Base-by-base conservation (phyloP, 2,888 invertebrate genomes). In the Stramonita haemastoma region DNA sequence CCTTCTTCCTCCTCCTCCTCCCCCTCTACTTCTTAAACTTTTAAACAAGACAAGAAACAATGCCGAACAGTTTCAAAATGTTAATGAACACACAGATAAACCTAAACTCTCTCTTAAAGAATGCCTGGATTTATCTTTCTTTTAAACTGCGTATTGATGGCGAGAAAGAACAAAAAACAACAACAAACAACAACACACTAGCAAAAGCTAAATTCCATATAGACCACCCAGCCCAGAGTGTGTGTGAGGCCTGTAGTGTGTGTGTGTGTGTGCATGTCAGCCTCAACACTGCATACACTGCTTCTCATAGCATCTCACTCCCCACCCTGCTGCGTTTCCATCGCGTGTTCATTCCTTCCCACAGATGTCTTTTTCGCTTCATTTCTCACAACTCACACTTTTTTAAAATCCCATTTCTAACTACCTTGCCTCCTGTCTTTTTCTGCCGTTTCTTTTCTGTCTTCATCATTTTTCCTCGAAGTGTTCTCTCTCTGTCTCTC, bases 201-300 rank as follows among this genome's bases (percentile, higher is more conserved):
- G 46, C 13, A 66, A 17, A 66, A 66, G 66, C 13, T 22, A 13
- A 1, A 57, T 84, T 29, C 57, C 56, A n/a, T 56, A n/a, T 57
- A 77, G 57, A 79, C 87, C 79, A 34, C 79, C 81, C 46, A 46
- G 46, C 46, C 81, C 81, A 81, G 79, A 60, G 2, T 32, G 87
- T 34, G 60, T 32, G 57, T 34, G 36, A 22, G 46, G 46, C 34
- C 56, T 46, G 46, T n/a, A n/a, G n/a, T n/a, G n/a, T n/a, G n/a
- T n/a, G n/a, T n/a, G n/a, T 46, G 46, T 46, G 46, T 46, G 87
- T 88, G 87, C 87, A 88, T 88, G 84, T 84, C 84, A 84, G 46
- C 22, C 29, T 56, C 56, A 57, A 84, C 84, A 84, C 13, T 56
- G n/a, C 84, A 84, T 84, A 84, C 84, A 56, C 84, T 26, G 84